Conservation (phyloP, 2,888 invertebrate genomes). For the Apamea epomidion region DNA sequence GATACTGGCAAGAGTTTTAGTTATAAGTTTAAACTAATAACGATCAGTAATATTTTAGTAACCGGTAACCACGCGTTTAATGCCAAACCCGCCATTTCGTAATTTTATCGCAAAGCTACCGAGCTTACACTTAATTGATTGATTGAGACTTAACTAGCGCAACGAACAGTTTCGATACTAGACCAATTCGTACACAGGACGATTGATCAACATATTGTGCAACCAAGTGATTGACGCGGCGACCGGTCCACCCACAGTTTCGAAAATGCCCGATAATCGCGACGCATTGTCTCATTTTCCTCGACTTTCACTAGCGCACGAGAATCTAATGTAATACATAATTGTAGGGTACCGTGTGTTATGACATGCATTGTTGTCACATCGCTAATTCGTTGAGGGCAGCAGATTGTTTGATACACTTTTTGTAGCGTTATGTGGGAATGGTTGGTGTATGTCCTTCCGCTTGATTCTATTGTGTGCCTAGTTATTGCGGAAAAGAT, state of each 20-base stretch:
- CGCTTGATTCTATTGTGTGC: constrained; percentile 41
- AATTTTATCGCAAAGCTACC: constrained; percentile 22
- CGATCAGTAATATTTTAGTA: neutral
- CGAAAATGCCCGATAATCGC: constrained; percentile 75
- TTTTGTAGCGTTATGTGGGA: constrained; percentile 52
- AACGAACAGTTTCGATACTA: constrained; percentile 34
- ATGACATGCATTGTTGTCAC: constrained; percentile 73
- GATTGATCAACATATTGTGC: constrained; percentile 58
- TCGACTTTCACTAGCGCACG: constrained; percentile 73
- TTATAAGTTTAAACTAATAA: neutral
- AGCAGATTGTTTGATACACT: constrained; percentile 46
- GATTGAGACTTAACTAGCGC: constrained; percentile 43
- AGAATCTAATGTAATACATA: constrained; percentile 76
- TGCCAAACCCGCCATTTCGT: constrained; percentile 10
- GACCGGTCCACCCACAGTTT: constrained; percentile 68
- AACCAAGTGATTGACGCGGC: constrained; percentile 54
- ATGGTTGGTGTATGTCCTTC: constrained; percentile 41
- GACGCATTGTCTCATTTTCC: constrained; percentile 77
- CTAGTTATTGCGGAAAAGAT: constrained; percentile 39
- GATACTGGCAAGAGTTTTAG: neutral
- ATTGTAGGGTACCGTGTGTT: constrained; percentile 70
- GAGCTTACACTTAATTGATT: constrained; percentile 29
- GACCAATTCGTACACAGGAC: constrained; percentile 23
- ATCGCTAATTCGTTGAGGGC: constrained; percentile 52
- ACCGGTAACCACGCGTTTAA: neutral